Base-by-base conservation (phyloP, 2,113 vertebrate species). In the Aphyosemion australe region DNA sequence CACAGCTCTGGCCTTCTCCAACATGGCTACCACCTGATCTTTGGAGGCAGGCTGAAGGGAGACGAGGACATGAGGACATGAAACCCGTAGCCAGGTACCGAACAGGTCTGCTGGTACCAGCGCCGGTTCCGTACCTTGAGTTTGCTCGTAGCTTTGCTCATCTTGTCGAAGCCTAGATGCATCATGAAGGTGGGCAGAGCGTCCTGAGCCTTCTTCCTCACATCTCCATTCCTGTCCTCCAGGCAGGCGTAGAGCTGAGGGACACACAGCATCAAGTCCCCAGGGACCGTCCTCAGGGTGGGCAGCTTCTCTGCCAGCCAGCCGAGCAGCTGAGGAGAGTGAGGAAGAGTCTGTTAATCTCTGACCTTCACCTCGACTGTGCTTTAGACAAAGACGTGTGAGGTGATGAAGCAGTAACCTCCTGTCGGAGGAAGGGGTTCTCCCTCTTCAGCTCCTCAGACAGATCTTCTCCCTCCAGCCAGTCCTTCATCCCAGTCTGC, bases 401-500 rank as follows among this genome's bases (percentile, higher is more conserved):
- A 14, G 37, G 16, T 1, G 42, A 26, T 2, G 8, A 1, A 34
- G 11, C 83, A 5, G 3, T 26, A 26, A 97, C 97, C 95, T 98
- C 97, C 91, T 99, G 97, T 50, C 97, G 93, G 42, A 98, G 86
- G 77, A 96, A 99, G 66, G 97, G 97, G 60, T 99, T 99, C 84
- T 99, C 97, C 45, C 93, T 97, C 90, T 94, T 99, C 61, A 99
- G 94, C 73, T 99, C 97, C 61, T 98, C 96, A n/a, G 96, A 95
- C 37, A 99, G 75, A 55, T 99, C 97, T 62, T 99, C 97, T 50
- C 97, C 97, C 72, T 99, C 97, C 47, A 99, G 75, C 97, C 97
- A 99, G 18, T 99, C 96, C 83, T 97, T 99, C 95, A 98, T 96
- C 16, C 97, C 96, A 0, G 97, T 99, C 79, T 98, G 97, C 65